Base-by-base conservation (phyloP, 1,140 invertebrate genomes). In the Propsilocerus akamusi region DNA sequence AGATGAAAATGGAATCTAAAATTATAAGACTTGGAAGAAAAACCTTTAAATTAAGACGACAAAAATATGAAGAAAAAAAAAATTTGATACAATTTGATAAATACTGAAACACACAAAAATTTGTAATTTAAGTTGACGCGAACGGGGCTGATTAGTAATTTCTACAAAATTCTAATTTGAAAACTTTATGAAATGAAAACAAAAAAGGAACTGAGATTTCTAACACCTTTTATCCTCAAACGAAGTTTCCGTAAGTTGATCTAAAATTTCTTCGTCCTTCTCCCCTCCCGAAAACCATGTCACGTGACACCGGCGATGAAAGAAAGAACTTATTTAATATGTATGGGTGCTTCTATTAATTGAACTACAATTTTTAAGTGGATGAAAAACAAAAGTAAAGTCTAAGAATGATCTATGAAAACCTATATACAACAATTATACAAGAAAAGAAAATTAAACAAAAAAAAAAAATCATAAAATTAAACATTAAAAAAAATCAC, bases 341-440 rank as follows among this genome's bases (percentile, higher is more conserved):
- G 34, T 41, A 41, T 41, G 34, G 34, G 34, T 41, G 34, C 34
- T 41, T 41, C 34, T 41, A 41, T 41, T 41, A 41, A 41, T 41
- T 41, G 22, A 41, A 41, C 14, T 30, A n/a, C 22, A 41, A 41
- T 41, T 41, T 30, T 41, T 41, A 41, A 41, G 34, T 17, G 34
- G 34, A 37, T n/a, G 22, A 41, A 37, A n/a, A n/a, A n/a, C n/a
- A n/a, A 30, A 30, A 17, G 22, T 41, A 41, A 41, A 17, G 10
- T 41, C 14, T 41, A 41, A 41, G 34, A 41, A 41, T 20, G 20
- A 41, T 41, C 22, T 20, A 41, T 12, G 3, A 30, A 30, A 30
- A 30, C 11, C 11, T 2, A 41, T 7, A 41, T 41, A n/a, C 17
- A 20, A 41, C 34, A 17, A 41, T 41, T 41, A 41, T 41, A 41